A percentile compares a stretch with the other conserved stretches of the same genome.
Conservation (phyloP, 2,888 invertebrate species). For the Lomographa bimaculata region DNA sequence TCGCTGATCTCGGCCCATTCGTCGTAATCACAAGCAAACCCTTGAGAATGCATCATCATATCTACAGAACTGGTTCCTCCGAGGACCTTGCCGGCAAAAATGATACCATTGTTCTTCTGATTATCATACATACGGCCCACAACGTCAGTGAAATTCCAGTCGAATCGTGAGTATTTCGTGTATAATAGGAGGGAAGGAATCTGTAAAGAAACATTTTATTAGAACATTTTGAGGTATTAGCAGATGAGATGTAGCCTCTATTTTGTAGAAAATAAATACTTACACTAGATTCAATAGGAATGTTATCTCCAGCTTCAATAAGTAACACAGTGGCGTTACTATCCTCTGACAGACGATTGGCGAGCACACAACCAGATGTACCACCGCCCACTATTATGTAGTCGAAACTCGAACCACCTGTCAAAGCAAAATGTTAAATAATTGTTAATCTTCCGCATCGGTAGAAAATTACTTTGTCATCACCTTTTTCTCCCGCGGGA, state of each 20-base stretch:
- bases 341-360: constrained; percentile 40
- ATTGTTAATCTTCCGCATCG: no score
- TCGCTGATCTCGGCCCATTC: constrained; percentile 40
- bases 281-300: constrained; percentile 34
- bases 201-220: not conserved
- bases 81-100: constrained; percentile 36
- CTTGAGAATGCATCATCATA: constrained; percentile 30
- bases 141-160: constrained; percentile 37
- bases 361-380: constrained; percentile 60
- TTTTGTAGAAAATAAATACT: constrained; percentile 7
- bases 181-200: no score
- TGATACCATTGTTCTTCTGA: constrained; percentile 22
- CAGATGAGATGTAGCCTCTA: not conserved
- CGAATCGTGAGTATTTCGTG: constrained; percentile 24
- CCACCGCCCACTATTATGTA: constrained; percentile 89
- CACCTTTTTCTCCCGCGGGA: no score
- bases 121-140: constrained; percentile 22
- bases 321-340: constrained; percentile 67
- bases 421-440: not conserved
- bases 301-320: constrained; percentile 89
- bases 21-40: constrained; percentile 41
- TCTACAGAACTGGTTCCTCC: constrained; percentile 35
- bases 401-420: constrained; percentile 63
- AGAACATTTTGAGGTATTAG: no score
- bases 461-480: no score